Evolutionary conservation across 2,888 invertebrate species (phyloP).

Genomic region (Macrosoma leucophasiata): DNA sequence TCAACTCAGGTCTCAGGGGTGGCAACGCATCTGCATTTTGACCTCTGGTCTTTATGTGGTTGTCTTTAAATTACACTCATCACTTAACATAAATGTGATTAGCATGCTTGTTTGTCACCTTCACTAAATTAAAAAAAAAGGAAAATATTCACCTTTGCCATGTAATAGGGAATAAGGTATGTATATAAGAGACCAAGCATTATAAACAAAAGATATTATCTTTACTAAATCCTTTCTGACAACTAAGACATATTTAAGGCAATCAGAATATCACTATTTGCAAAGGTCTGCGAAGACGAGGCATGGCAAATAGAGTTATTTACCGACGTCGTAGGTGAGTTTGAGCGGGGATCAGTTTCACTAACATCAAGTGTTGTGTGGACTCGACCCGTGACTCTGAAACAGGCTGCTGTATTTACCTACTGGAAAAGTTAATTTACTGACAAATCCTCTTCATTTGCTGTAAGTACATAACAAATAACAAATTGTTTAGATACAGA

Average conservation of each 20-base stretch:
- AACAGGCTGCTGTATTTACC: background rate
- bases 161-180: no score
- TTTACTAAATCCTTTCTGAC: no score
- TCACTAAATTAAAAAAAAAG: no score
- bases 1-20: no score
- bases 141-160: no score
- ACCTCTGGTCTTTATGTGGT: no score
- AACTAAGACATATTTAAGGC: slow-evolving; percentile 9
- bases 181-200: no score
- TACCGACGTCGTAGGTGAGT: slow-evolving; percentile 42
- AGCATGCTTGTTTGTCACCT: no score
- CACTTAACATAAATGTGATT: no score
- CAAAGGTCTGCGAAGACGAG: slow-evolving; percentile 41
- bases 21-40: no score
- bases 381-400: background rate
- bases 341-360: slow-evolving; percentile 40
- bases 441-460: background rate
- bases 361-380: slow-evolving; percentile 13
- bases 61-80: no score
- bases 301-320: slow-evolving; percentile 48
- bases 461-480: background rate
- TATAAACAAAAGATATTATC: no score
- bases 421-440: background rate
- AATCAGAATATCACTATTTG: slow-evolving; percentile 53
- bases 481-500: background rate